Conservation (phyloP, 2,113 vertebrate genomes). For the Cariama cristata region DNA sequence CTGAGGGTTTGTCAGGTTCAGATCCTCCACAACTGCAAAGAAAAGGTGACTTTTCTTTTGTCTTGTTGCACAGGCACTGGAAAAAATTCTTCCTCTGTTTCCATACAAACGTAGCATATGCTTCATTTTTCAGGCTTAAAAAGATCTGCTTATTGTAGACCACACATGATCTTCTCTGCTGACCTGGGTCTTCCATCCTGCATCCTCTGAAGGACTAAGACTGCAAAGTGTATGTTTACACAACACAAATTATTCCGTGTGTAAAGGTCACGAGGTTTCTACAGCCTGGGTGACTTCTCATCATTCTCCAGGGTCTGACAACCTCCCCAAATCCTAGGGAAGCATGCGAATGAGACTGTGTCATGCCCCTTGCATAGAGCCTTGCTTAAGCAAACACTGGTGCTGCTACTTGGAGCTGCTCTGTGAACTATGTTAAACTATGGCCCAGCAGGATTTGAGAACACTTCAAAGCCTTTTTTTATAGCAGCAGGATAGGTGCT, state of each 20-base stretch:
- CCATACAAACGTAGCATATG: neutral
- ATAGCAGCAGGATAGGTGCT: neutral
- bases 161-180: neutral
- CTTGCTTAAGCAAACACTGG: neutral
- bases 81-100: neutral
- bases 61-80: neutral
- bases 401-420: neutral
- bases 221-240: neutral
- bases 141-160: neutral
- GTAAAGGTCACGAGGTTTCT: neutral
- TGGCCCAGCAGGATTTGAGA: neutral
- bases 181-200: neutral
- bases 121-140: neutral
- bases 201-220: neutral
- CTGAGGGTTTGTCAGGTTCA: neutral
- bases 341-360: neutral
- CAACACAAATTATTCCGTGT: neutral
- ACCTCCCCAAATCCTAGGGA: neutral
- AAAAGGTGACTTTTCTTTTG: neutral
- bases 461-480: neutral
- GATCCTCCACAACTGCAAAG: neutral
- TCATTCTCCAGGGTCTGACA: neutral
- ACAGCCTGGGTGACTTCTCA: neutral
- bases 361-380: neutral
- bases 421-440: neutral